A percentile compares a stretch with the other conserved stretches of the same genome.
Conservation (phyloP, 2,888 invertebrate species). For the Pristionchus exspectatus region DNA sequence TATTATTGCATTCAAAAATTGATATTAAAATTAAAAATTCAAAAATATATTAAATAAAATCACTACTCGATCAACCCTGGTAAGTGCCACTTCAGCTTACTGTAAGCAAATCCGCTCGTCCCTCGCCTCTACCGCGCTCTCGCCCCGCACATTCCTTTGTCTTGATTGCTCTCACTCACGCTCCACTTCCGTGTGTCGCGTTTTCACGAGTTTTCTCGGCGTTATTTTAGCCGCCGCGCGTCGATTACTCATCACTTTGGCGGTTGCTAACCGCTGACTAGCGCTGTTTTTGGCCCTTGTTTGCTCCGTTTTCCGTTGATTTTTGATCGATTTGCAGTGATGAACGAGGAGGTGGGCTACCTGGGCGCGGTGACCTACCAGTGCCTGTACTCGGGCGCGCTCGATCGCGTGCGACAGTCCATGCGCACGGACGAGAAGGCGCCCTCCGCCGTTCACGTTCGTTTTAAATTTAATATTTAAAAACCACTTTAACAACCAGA, state of each 20-base stretch:
- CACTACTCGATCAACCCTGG: neutral
- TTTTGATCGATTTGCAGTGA: conserved; percentile 43
- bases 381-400: conserved; percentile 72
- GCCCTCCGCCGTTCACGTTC: conserved; percentile 47
- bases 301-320: neutral
- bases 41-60: conserved; percentile 2
- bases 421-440: conserved; percentile 50
- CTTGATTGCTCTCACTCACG: neutral
- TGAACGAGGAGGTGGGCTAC: conserved; percentile 75
- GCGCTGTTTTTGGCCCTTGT: neutral
- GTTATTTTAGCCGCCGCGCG: neutral
- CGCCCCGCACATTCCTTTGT: conserved; percentile 18
- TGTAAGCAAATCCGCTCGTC: neutral
- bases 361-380: conserved; percentile 77
- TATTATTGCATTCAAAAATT: neutral
- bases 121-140: neutral
- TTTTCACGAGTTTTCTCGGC: conserved; percentile 39
- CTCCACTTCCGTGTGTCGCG: conserved; percentile 38
- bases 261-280: neutral
- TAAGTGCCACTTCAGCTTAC: neutral
- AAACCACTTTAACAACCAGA: neutral
- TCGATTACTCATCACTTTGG: conserved; percentile 15
- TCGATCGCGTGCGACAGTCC: conserved; percentile 67
- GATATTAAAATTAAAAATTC: neutral
- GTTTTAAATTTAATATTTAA: neutral